Conservation (phyloP, 2,797 vertebrate species). For the Helostoma temminkii region DNA sequence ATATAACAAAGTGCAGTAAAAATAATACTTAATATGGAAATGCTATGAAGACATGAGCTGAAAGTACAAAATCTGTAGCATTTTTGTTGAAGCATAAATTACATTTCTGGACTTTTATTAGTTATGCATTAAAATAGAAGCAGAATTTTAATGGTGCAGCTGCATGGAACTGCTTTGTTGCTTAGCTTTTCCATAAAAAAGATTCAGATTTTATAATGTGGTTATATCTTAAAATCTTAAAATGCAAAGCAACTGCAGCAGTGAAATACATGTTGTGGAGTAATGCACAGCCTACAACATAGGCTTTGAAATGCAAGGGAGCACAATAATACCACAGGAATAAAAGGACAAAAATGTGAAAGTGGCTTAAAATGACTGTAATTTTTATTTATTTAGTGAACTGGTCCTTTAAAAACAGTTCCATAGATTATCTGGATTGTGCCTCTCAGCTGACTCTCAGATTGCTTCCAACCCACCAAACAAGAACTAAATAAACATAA, state of each 20-base stretch:
- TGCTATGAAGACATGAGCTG: not conserved
- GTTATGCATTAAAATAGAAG: too few species aligned
- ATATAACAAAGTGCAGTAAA: too few species aligned
- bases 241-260: not conserved
- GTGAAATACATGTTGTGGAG: not conserved
- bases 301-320: not conserved
- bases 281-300: not conserved
- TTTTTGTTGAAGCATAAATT: too few species aligned
- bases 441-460: too few species aligned
- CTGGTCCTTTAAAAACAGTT: slow-evolving; percentile 9
- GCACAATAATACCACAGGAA: not conserved
- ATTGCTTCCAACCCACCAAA: not conserved
- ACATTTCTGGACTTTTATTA: not conserved
- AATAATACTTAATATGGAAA: too few species aligned
- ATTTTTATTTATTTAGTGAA: slow-evolving; percentile 4
- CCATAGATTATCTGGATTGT: not conserved
- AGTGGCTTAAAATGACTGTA: not conserved
- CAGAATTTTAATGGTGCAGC: too few species aligned
- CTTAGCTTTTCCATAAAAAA: not conserved
- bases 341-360: not conserved
- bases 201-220: not conserved
- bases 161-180: not conserved
- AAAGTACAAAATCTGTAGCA: not conserved
- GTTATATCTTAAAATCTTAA: not conserved
- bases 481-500: slow-evolving; percentile 24